phyloP scores from a whole-genome alignment of 1,140 invertebrate species.

The Camponotus pennsylvanicus region DNA sequence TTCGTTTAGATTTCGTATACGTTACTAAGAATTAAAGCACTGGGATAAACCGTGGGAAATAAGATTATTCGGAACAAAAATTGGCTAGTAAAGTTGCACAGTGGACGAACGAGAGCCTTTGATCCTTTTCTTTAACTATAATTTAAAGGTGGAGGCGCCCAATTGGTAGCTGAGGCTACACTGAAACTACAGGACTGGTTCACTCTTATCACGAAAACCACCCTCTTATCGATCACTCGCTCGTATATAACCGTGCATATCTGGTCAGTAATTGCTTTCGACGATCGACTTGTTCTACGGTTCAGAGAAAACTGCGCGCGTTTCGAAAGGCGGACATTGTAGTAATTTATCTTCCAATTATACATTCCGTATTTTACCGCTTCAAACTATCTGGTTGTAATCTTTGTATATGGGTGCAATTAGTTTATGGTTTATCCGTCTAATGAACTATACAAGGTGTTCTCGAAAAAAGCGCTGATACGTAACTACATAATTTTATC shows the following conservation, averaged over 20 bases:
- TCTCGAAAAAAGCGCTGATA: slow-evolving; percentile 43
- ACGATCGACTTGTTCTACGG: background rate
- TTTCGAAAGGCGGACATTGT: slow-evolving; percentile 32
- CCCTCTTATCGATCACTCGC: slow-evolving; percentile 52
- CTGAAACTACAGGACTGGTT: background rate
- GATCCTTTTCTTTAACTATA: slow-evolving; percentile 52
- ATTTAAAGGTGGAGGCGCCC: slow-evolving; percentile 58
- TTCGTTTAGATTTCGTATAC: background rate
- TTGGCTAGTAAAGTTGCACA: slow-evolving; percentile 37
- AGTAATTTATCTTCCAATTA: slow-evolving; percentile 48
- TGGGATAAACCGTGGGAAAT: slow-evolving; percentile 46
- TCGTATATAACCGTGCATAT: slow-evolving; percentile 42
- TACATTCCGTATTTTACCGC: slow-evolving; percentile 33
- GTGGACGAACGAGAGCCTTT: slow-evolving; percentile 32
- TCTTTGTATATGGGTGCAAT: background rate
- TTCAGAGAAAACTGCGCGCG: background rate
- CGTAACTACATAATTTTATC: slow-evolving; percentile 3
- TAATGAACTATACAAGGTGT: background rate
- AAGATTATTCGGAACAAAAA: slow-evolving; percentile 44
- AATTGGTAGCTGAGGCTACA: slow-evolving; percentile 29
- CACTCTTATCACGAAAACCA: slow-evolving; percentile 38
- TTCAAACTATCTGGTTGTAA: slow-evolving; percentile 11
- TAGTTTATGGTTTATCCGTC: background rate
- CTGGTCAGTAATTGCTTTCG: slow-evolving; percentile 3
- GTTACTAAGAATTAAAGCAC: slow-evolving; percentile 51